Conservation (phyloP, 2,888 invertebrate species). For the Amphimallon solstitiale region DNA sequence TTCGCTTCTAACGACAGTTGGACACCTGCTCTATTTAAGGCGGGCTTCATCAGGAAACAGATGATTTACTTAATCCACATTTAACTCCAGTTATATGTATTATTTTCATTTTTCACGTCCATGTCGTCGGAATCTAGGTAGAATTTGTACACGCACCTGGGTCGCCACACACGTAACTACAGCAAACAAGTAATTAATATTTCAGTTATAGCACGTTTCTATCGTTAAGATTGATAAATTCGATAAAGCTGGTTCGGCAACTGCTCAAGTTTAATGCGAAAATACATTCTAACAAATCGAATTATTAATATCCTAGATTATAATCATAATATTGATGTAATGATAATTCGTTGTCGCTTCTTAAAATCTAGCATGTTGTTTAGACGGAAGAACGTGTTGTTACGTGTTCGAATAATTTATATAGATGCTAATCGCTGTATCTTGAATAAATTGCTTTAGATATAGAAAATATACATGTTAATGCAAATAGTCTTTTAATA, state of each 20-base stretch:
- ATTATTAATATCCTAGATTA: conserved; percentile 7
- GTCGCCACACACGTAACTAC: not conserved
- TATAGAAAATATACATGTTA: too few species aligned
- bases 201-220: conserved; percentile 10
- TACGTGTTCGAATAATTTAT: conserved; percentile 2
- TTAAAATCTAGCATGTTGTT: not conserved
- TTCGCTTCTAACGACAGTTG: conserved; percentile 41
- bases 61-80: conserved; percentile 41
- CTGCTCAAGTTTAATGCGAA: conserved; percentile 1
- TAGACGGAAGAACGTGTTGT: not conserved
- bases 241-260: not conserved
- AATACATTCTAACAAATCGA: conserved; percentile 10
- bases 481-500: too few species aligned
- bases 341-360: not conserved
- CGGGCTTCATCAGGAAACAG: conserved; percentile 39
- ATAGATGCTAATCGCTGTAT: not conserved
- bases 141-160: not conserved
- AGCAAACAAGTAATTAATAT: conserved; percentile 11
- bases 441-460: not conserved
- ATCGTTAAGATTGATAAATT: conserved; percentile 12
- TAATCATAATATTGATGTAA: not conserved
- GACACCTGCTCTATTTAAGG: conserved; percentile 37
- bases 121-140: too few species aligned
- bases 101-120: conserved; percentile 11
- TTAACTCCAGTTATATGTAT: conserved; percentile 23